These are phyloP conservation scores for Dufourea novaeangliae DNA, from an alignment of 1,140 invertebrate species.

Conservation along the genomic window DNA sequence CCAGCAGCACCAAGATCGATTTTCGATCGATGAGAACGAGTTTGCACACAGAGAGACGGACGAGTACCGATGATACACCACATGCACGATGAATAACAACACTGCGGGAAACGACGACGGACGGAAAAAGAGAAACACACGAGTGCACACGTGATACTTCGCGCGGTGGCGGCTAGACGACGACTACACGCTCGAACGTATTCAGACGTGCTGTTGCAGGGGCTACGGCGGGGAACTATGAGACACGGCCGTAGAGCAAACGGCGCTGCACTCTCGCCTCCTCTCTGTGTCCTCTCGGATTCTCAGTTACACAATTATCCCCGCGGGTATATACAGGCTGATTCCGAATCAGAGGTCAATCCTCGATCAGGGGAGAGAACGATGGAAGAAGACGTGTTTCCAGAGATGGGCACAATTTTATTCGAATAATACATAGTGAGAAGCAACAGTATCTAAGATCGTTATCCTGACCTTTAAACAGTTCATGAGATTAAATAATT, in stretches of 20 bases:
- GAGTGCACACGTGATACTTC: slow-evolving; percentile 28
- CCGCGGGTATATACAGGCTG: slow-evolving; percentile 22
- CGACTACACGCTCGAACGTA: slow-evolving; percentile 52
- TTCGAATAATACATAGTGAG: too few relatives aligned
- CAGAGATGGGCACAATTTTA: too few relatives aligned
- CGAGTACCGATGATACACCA: not conserved
- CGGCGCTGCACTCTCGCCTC: slow-evolving; percentile 46
- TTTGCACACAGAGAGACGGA: not conserved
- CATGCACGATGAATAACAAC: not conserved
- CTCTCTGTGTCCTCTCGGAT: slow-evolving; percentile 4
- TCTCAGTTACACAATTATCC: slow-evolving; percentile 62
- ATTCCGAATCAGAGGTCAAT: too few relatives aligned
- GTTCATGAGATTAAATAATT: too few relatives aligned
- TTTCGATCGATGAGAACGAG: not conserved
- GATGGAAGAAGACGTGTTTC: too few relatives aligned
- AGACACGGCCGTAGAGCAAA: slow-evolving; percentile 39
- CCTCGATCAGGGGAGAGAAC: too few relatives aligned
- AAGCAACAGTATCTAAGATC: too few relatives aligned
- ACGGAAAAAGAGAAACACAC: too few relatives aligned
- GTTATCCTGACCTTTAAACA: too few relatives aligned
- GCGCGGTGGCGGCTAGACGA: slow-evolving; percentile 47
- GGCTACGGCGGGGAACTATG: slow-evolving; percentile 42
- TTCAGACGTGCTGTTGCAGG: slow-evolving; percentile 32
- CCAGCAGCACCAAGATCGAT: slow-evolving; percentile 25
- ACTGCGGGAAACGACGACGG: not conserved